Conservation (phyloP, 2,888 invertebrate species). For the Euclidia mi region DNA sequence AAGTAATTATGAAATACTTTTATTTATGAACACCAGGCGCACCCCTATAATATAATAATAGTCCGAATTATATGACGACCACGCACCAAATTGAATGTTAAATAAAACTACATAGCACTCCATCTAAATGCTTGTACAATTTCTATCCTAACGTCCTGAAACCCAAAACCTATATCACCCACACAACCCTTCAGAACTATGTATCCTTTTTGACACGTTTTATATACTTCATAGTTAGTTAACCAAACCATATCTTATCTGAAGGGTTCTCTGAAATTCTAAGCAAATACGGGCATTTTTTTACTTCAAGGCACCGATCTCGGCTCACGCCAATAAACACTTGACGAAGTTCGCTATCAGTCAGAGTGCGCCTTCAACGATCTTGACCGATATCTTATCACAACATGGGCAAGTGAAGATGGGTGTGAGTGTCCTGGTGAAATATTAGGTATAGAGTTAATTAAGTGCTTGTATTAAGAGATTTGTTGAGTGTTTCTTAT, state of each 20-base stretch:
- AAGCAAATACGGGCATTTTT: conserved; percentile 36
- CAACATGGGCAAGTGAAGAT: conserved; percentile 22
- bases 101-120: background rate
- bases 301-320: conserved; percentile 33
- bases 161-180: conserved; percentile 1
- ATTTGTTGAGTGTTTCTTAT: too few relatives aligned
- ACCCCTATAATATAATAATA: too few relatives aligned
- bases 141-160: background rate
- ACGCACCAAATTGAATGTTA: too few relatives aligned
- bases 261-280: conserved; percentile 24
- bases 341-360: conserved; percentile 66
- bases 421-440: background rate
- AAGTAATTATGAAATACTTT: too few relatives aligned
- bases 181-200: background rate
- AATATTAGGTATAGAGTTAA: background rate
- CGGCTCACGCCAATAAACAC: conserved; percentile 65
- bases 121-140: background rate
- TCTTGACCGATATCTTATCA: conserved; percentile 34
- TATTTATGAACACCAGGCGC: too few relatives aligned
- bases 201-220: conserved; percentile 7
- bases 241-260: conserved; percentile 5
- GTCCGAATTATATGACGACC: too few relatives aligned
- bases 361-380: conserved; percentile 22
- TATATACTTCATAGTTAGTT: background rate
- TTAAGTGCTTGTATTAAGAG: background rate